Evolutionary conservation across 2,797 vertebrate genomes (phyloP), one percentile per base, ranked within the genome.

Genomic region (Sebastes reedi): DNA sequence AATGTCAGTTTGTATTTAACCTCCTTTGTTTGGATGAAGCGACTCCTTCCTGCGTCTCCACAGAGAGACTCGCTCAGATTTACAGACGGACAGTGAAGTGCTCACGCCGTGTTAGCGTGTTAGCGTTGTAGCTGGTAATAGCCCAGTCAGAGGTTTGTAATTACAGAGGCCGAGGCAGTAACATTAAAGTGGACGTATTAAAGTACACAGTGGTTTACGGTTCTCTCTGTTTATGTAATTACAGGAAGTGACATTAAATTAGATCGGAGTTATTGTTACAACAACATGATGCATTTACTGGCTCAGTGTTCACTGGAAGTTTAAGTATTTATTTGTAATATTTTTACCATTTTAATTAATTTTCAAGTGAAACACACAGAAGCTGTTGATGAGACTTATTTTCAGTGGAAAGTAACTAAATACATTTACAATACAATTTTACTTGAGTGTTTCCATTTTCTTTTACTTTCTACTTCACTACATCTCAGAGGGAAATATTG

Each of bases 241-340:
- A 86, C 83, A 82, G 81, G 79, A 90, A 90, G 87, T 82, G 80
- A 82, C 75, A 77, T 75, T 56, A 56, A 60, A 78, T 75, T 32
- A 82, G 55, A 62, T 52, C 58, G 22, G 18, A 20, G 50, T 46
- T 46, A 46, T 46, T 46, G 27, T 62, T 75, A 2, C 25, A 20
- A 22, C 32, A 12, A 9, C 74, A 74, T 8, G 8, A 39, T 39
- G 8, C 1, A 34, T 58, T 50, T 13, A 64, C 30, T 58, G 56
- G 6, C 55, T 58, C 54, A 11, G 54, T 46, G 14, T 46, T 46
- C 42, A 46, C 42, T 42, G 39, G 42, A 16, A 16, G 39, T 42
- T 42, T 42, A 42, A 42, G 39, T 0, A 16, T 42, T 16, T 14
- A 46, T 46, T 16, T 46, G 42, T 18, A 46, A 46, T 46, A 46